phyloP scores from a whole-genome alignment of 2,113 vertebrate genomes.

The Pogonocichla stellata region DNA sequence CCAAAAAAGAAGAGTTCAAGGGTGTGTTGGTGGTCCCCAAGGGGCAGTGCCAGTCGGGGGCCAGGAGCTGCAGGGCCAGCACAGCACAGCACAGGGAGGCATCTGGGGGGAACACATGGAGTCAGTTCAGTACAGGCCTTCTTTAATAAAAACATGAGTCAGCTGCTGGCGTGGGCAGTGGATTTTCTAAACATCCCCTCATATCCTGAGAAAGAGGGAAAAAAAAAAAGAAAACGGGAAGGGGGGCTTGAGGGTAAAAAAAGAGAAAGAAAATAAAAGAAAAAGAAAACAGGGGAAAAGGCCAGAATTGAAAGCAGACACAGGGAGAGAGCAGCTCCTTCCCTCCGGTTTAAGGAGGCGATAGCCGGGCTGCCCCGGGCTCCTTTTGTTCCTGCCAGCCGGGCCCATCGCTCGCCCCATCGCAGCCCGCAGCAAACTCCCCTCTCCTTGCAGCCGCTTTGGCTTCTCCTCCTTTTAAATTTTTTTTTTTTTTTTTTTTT shows the following conservation, averaged over 20 bases:
- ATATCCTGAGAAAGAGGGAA: slow-evolving; percentile 77
- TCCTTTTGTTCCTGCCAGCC: slow-evolving; percentile 7
- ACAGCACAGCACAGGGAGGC: not conserved
- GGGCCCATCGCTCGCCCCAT: not conserved
- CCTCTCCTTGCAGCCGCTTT: not conserved
- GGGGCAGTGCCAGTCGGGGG: not conserved
- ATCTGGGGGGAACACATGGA: not conserved
- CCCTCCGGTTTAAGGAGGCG: slow-evolving; percentile 9
- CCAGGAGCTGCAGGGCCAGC: not conserved
- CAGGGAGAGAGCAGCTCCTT: slow-evolving; percentile 15
- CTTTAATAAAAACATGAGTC: slow-evolving; percentile 78
- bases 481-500: not conserved
- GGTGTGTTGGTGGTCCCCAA: not conserved
- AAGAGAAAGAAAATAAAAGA: not conserved
- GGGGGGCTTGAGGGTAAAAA: not conserved
- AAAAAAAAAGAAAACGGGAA: not conserved
- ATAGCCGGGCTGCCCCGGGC: not conserved
- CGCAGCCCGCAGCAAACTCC: not conserved
- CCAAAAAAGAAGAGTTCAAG: not conserved
- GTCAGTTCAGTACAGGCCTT: slow-evolving; percentile 19
- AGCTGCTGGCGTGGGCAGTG: slow-evolving; percentile 75
- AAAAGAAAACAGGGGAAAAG: slow-evolving; percentile 3
- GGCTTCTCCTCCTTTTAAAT: not conserved
- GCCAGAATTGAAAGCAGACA: slow-evolving; percentile 62
- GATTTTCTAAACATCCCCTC: slow-evolving; percentile 80